These are phyloP conservation scores for Raja brachyura DNA, from an alignment of 2,113 vertebrate species.

Conservation along the genomic window DNA sequence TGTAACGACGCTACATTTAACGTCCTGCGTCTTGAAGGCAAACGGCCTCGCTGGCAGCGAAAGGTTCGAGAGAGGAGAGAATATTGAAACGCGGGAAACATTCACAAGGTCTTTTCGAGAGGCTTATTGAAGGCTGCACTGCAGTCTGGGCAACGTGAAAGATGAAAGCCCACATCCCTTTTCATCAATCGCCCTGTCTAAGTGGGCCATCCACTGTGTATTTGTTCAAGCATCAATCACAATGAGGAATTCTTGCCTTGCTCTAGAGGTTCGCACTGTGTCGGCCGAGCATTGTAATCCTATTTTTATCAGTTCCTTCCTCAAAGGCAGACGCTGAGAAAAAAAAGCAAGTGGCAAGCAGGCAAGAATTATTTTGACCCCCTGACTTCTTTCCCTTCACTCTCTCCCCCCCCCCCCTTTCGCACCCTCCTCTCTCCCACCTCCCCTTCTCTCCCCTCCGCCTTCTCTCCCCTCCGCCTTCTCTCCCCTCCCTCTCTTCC, in stretches of 20 bases:
- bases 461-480: too few relatives aligned
- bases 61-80: background rate
- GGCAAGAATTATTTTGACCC: constrained; percentile 67
- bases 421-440: too few relatives aligned
- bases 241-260: constrained; percentile 48
- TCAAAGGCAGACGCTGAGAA: constrained; percentile 67
- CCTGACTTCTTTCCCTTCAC: background rate
- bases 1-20: background rate
- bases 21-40: background rate
- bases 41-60: background rate
- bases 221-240: constrained; percentile 76
- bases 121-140: constrained; percentile 45
- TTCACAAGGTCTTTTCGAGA: constrained; percentile 44
- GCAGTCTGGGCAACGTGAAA: constrained; percentile 42
- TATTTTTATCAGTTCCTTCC: constrained; percentile 82
- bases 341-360: constrained; percentile 50
- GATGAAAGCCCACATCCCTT: constrained; percentile 47
- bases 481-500: too few relatives aligned
- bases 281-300: constrained; percentile 68
- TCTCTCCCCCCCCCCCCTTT: too few relatives aligned
- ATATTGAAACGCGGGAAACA: constrained; percentile 2
- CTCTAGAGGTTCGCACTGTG: constrained; percentile 52
- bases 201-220: constrained; percentile 62
- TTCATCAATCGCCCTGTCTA: constrained; percentile 56
- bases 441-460: too few relatives aligned